Conservation (phyloP, 2,888 invertebrate species). For the Sicus ferrugineus region DNA sequence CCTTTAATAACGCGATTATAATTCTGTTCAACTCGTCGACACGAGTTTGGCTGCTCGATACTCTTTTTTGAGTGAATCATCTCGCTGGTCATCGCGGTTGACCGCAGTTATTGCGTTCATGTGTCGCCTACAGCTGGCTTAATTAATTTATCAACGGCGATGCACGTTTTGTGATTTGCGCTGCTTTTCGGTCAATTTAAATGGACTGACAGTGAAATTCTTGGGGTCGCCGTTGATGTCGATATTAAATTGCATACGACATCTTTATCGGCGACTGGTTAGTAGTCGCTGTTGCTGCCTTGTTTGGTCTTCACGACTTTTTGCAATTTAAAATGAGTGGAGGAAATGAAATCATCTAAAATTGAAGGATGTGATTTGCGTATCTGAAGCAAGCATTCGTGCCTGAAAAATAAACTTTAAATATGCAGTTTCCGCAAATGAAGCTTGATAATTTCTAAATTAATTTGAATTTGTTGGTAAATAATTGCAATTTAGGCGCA, state of each 20-base stretch:
- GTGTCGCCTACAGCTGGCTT: background rate
- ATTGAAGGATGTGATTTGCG: background rate
- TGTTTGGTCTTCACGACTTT: background rate
- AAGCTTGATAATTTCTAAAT: too few species aligned
- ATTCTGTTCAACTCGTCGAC: too few species aligned
- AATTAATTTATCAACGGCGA: slow-evolving; percentile 6
- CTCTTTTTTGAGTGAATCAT: too few species aligned
- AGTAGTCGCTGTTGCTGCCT: background rate
- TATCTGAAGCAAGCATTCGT: too few species aligned
- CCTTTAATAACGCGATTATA: too few species aligned
- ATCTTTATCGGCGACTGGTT: background rate
- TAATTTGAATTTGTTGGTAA: too few species aligned
- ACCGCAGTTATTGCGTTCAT: too few species aligned
- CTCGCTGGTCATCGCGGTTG: too few species aligned
- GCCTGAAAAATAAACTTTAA: too few species aligned
- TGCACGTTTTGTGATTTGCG: slow-evolving; percentile 21
- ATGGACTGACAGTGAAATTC: background rate
- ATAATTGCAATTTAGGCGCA: too few species aligned
- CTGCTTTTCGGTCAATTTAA: background rate
- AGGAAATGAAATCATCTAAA: background rate
- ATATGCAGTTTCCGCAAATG: too few species aligned
- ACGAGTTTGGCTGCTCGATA: too few species aligned
- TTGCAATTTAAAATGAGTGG: background rate
- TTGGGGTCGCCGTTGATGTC: background rate
- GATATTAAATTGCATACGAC: background rate